Evolutionary conservation across 2,113 vertebrate genomes (phyloP).

Genomic region (Rhinoderma darwinii): DNA sequence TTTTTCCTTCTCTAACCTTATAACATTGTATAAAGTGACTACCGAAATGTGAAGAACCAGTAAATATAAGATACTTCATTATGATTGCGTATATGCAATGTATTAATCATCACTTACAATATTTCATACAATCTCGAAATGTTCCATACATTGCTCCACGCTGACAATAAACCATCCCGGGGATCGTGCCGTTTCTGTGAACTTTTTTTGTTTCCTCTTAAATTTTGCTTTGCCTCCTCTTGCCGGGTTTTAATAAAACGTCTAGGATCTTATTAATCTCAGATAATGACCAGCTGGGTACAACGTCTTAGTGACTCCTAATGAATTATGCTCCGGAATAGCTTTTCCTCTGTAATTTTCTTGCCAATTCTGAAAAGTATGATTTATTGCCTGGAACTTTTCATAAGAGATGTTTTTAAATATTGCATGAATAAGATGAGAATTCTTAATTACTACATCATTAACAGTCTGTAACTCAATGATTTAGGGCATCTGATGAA

Average conservation of each 20-base stretch:
- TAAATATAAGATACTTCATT: too few species aligned
- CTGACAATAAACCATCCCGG: neutral
- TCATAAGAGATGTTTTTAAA: conserved; percentile 38
- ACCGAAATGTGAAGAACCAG: too few species aligned
- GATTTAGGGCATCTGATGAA: conserved; percentile 30
- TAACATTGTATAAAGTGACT: too few species aligned
- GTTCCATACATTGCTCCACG: neutral
- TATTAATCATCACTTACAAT: neutral
- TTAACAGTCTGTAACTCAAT: conserved; percentile 28
- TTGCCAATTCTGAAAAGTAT: conserved; percentile 44
- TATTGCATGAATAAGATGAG: conserved; percentile 45
- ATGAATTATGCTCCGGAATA: conserved; percentile 39
- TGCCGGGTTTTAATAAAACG: neutral
- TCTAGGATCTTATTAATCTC: conserved; percentile 25
- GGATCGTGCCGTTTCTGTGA: neutral
- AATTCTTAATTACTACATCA: conserved; percentile 42
- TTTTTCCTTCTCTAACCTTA: too few species aligned
- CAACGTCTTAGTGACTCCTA: neutral
- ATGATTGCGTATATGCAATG: neutral
- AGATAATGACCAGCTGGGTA: conserved; percentile 33
- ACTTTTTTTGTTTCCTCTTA: neutral
- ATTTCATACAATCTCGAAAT: neutral
- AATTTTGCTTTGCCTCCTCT: neutral
- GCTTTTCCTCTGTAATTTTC: conserved; percentile 39
- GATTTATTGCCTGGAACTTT: conserved; percentile 41